Conservation (phyloP, 2,113 vertebrate genomes). For the Solenodon paradoxus region DNA sequence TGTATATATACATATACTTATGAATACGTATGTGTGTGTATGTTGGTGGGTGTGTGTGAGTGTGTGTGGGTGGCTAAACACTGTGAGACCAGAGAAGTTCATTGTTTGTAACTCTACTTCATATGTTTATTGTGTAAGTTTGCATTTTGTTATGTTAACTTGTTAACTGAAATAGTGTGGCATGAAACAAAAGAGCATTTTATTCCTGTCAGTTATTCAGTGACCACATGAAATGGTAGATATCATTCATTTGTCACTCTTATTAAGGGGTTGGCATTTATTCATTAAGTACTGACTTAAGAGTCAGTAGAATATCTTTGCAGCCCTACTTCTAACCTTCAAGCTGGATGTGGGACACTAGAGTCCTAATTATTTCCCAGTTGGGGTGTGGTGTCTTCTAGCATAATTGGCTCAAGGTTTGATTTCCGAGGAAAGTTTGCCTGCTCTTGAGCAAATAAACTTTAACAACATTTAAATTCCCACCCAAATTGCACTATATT, state of each 20-base stretch:
- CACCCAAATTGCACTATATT: not conserved
- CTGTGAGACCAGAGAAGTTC: not conserved
- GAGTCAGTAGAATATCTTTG: not conserved
- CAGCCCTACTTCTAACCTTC: not conserved
- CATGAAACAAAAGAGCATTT: not conserved
- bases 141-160: not conserved
- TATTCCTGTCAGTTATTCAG: not conserved
- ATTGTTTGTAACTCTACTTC: not conserved
- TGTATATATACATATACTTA: too few relatives aligned
- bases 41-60: too few relatives aligned
- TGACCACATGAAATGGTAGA: not conserved
- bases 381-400: not conserved
- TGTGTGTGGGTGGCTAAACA: too few relatives aligned
- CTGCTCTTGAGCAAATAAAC: not conserved
- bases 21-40: too few relatives aligned
- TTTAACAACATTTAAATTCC: not conserved
- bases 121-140: not conserved
- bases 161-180: not conserved
- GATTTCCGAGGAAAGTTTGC: not conserved
- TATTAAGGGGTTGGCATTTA: not conserved
- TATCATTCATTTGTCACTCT: not conserved
- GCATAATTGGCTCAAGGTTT: not conserved
- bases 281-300: not conserved
- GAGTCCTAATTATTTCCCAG: not conserved
- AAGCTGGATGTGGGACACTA: not conserved